These are phyloP conservation scores for Sciurus niger DNA, from an alignment of 2,113 vertebrate species.

Conservation along the genomic window DNA sequence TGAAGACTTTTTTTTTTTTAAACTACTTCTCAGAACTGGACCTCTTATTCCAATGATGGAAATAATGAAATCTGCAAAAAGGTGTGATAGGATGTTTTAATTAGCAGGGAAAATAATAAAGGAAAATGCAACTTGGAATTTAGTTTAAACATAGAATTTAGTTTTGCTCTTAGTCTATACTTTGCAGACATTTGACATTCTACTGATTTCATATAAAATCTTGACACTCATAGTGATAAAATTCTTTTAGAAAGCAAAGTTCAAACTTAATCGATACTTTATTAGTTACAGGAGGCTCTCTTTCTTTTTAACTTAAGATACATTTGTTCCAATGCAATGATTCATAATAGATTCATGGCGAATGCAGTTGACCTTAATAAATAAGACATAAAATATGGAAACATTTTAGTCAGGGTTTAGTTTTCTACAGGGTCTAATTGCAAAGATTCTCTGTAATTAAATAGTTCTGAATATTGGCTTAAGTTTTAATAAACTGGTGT, in stretches of 20 bases:
- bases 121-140: constrained; percentile 57
- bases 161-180: constrained; percentile 11
- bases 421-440: constrained; percentile 70
- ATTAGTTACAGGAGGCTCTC: background rate
- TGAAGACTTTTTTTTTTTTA: background rate
- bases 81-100: constrained; percentile 14
- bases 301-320: constrained; percentile 63
- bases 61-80: constrained; percentile 47
- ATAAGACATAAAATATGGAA: constrained; percentile 74
- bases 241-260: constrained; percentile 59
- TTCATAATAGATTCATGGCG: constrained; percentile 65
- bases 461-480: constrained; percentile 70
- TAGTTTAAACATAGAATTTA: constrained; percentile 45
- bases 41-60: constrained; percentile 13
- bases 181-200: constrained; percentile 14
- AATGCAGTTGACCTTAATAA: constrained; percentile 71
- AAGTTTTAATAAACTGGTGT: constrained; percentile 72
- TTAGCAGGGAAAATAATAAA: constrained; percentile 37
- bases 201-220: constrained; percentile 37
- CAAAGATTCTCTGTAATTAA: constrained; percentile 79
- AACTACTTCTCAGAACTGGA: constrained; percentile 29
- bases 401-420: constrained; percentile 66
- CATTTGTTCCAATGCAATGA: constrained; percentile 45
- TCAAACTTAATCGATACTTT: constrained; percentile 60
- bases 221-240: constrained; percentile 22